phyloP scores from a whole-genome alignment of 2,113 vertebrate species.

The Artemisiospiza belli region DNA sequence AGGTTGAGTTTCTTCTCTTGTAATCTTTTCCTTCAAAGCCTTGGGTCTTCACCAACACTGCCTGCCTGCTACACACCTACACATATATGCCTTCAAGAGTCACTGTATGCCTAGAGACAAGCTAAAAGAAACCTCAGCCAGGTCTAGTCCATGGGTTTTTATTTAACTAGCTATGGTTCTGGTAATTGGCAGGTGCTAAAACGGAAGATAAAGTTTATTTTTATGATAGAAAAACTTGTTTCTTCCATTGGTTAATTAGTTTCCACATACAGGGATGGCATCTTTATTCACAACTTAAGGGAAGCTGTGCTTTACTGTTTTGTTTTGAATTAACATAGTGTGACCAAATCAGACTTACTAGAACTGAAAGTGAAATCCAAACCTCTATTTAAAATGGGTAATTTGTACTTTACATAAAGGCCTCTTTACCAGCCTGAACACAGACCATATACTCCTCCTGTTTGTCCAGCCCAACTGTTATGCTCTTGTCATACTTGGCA shows the following conservation, averaged over 20 bases:
- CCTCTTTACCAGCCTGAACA: neutral
- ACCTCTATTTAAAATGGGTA: neutral
- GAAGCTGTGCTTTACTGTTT: neutral
- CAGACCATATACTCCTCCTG: neutral
- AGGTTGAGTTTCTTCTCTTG: neutral
- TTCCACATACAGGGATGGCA: neutral
- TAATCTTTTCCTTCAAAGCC: neutral
- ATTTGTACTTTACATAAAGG: neutral
- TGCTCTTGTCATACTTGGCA: neutral
- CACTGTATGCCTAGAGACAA: neutral
- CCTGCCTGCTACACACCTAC: neutral
- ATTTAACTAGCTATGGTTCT: neutral
- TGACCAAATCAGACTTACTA: neutral
- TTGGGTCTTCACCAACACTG: neutral
- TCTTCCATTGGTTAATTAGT: neutral
- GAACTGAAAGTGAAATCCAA: neutral
- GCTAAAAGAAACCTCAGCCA: neutral
- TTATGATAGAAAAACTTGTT: neutral
- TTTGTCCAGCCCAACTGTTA: neutral
- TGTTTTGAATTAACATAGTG: neutral
- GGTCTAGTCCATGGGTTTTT: neutral
- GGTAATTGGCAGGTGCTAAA: neutral
- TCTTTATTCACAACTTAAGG: neutral
- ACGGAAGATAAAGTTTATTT: neutral
- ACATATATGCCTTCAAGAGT: rapidly evolving